Base-by-base conservation (phyloP, 2,113 vertebrate species). In the Danionella cerebrum region DNA sequence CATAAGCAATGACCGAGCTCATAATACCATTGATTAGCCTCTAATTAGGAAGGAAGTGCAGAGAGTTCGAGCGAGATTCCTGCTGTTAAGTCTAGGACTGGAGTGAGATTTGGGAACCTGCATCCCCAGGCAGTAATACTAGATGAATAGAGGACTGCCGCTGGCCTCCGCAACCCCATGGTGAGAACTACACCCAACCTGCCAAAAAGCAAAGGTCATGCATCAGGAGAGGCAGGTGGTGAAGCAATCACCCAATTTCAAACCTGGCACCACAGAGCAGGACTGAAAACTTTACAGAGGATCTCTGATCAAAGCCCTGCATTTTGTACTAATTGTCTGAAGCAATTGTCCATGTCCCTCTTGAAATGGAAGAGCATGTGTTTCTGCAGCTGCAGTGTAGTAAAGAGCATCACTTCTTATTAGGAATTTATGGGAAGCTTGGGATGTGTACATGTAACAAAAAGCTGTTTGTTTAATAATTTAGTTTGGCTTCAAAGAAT, bases 131-230 rank as follows among this genome's bases (percentile, higher is more conserved):
- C 67, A 65, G 33, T 70, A 74, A 74, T 74, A 39, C 72, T 12
- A 74, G 50, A 69, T 74, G 72, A 73, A 74, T 74, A 39, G 16
- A 53, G 36, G 44, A 63, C 42, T 65, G 45, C 52, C 7, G 36
- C 66, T 69, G 72, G 58, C 67, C 58, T 42, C 27, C 18, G 62
- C 22, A 36, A 47, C 52, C 59, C 66, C 57, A 39, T 25, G 8
- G 27, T 5, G 60, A 65, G 53, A 42, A 18, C 67, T 45, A 36
- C 36, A 45, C 52, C 60, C 66, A 51, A 35, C 36, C 59, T 74
- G 67, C 53, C 60, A 74, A 58, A 58, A 70, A 53, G 38, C 72
- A 74, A 74, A 74, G 72, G 67, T 70, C 60, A 69, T 25, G 22
- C 50, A 45, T 48, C 55, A 55, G 67, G 67, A 65, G 45, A 51